phyloP scores from a whole-genome alignment of 2,113 vertebrate species.

The Pollimyrus isidori region DNA sequence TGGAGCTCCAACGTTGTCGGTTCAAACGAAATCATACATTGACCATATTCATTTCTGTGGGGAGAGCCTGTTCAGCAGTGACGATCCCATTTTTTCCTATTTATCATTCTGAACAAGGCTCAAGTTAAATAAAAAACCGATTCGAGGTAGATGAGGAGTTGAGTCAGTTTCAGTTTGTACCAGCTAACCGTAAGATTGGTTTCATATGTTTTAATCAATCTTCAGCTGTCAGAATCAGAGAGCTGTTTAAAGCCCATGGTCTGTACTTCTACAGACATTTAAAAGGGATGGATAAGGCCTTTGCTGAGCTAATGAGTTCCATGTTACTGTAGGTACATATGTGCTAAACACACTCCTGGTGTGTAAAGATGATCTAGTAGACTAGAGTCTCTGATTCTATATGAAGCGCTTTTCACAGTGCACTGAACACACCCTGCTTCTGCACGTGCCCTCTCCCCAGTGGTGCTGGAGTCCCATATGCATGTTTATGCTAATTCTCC shows the following conservation, averaged over 20 bases:
- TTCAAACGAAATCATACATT: background rate
- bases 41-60: background rate
- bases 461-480: background rate
- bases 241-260: background rate
- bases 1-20: background rate
- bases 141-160: background rate
- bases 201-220: background rate
- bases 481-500: background rate
- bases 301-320: background rate
- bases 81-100: background rate
- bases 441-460: background rate
- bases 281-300: background rate
- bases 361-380: constrained; percentile 22
- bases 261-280: background rate
- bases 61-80: background rate
- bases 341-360: background rate
- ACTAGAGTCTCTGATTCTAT: constrained; percentile 28
- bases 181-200: background rate
- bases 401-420: constrained; percentile 29
- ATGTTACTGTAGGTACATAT: background rate
- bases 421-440: constrained; percentile 31
- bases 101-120: background rate
- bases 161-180: background rate
- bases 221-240: background rate
- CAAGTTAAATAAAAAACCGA: background rate